Evolutionary conservation across 2,113 vertebrate genomes (phyloP), one percentile per base, ranked within the genome.

Genomic region (Ranitomeya variabilis): DNA sequence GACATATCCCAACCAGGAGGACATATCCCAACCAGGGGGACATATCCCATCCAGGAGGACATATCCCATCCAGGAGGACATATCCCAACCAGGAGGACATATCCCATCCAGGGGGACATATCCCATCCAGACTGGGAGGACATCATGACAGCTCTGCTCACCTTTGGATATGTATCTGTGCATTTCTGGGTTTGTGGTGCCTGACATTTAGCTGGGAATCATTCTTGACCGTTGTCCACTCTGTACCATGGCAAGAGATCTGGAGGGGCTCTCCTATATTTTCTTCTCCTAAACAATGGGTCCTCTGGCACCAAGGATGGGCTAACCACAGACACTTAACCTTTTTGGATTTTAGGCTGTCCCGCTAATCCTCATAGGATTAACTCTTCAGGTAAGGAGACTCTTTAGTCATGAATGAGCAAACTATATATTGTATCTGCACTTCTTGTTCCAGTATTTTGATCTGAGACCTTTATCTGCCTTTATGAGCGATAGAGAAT

Each of bases 301-400:
- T 91, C 90, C 91, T 90, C 90, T 83, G 90, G 90, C 92, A 92
- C 94, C 88, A 91, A 91, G 86, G 91, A 93, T 90, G 91, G 90
- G 93, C 91, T 92, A 85, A 67, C 89, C 92, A 89, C 92, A 91
- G 90, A 83, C 88, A 89, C 90, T 85, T 92, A 91, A 92, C 92
- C 91, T 92, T 91, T 45, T 62, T 93, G 87, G 89, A 90, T 93
- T 92, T 23, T 90, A 60, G 90, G 85, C 85, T 91, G 92, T 91
- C 93, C 92, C 91, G 91, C 93, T 93, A 94, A 93, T 91, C 91
- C 90, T 90, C 87, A 77, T 91, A 90, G 90, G 93, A 90, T 93
- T 94, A 92, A 90, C 90, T 91, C 91, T 91, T 86, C 92, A 94
- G 95, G 95, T 96, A 94, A 95, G 95, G 93, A 87, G 82, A 8